Conservation (phyloP, 2,797 vertebrate species). For the Coregonus ussuriensis region DNA sequence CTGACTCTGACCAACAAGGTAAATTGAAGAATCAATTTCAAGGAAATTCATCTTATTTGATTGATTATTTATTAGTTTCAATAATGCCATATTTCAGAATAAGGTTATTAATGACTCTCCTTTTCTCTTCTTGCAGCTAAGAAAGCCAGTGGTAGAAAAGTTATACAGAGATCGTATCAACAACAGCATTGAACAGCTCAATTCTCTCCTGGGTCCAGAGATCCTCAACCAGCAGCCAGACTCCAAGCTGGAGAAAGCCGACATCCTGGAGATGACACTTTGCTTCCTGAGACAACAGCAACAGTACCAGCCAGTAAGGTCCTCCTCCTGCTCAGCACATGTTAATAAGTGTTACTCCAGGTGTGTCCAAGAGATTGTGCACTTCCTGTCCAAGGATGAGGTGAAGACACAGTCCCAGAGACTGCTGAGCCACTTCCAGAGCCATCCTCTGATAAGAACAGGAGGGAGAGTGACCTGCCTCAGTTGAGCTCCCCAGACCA, state of each 20-base stretch:
- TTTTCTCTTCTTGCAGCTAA: slow-evolving; percentile 54
- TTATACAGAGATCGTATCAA: slow-evolving; percentile 59
- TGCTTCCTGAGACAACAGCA: slow-evolving; percentile 35
- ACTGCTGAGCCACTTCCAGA: slow-evolving; percentile 34
- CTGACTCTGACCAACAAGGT: slow-evolving; percentile 53
- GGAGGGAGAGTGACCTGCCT: slow-evolving; percentile 8
- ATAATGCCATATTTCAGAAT: neutral
- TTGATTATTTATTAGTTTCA: no score
- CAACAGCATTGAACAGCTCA: slow-evolving; percentile 81
- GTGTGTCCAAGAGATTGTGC: slow-evolving; percentile 32
- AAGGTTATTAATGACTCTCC: slow-evolving; percentile 10
- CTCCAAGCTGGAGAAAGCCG: slow-evolving; percentile 59
- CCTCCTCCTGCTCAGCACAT: slow-evolving; percentile 25
- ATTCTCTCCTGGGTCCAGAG: slow-evolving; percentile 77
- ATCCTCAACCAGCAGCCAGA: slow-evolving; percentile 70
- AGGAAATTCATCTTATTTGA: no score
- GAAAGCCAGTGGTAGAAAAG: slow-evolving; percentile 44
- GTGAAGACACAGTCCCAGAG: slow-evolving; percentile 40
- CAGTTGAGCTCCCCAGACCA: slow-evolving; percentile 17
- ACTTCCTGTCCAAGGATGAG: slow-evolving; percentile 36
- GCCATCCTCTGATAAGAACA: slow-evolving; percentile 19
- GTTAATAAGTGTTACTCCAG: slow-evolving; percentile 32
- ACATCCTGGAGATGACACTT: slow-evolving; percentile 55
- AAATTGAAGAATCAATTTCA: slow-evolving; percentile 16
- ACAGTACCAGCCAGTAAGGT: slow-evolving; percentile 20